Base-by-base conservation (phyloP, 2,797 vertebrate genomes). In the Propithecus perrieri region DNA sequence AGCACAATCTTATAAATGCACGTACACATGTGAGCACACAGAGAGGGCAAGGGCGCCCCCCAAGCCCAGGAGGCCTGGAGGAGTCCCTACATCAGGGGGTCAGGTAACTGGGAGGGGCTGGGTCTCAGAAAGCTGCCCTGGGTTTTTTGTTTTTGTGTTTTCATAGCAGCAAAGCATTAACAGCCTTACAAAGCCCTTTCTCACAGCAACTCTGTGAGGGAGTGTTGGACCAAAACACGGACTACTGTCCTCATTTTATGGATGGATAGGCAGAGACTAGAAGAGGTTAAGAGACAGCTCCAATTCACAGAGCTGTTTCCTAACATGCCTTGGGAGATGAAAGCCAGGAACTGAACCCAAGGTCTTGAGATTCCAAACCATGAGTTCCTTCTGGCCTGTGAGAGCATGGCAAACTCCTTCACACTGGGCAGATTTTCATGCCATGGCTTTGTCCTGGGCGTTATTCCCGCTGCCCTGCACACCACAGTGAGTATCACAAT, bases 151-250 rank as follows among this genome's bases (percentile, higher is more conserved):
- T 20, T 67, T 67, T 35, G 63, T 67, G 17, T 67, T 20, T 67
- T n/a, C 33, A 17, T 20, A n/a, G 17, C 33, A 35, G 33, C 63
- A 91, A 41, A 43, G 14, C 28, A 50, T 0, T 6, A 57, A 8
- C 2, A 6, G 59, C 17, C 48, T 61, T 14, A 7, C 8, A 3
- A 10, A 63, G n/a, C 15, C 13, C 26, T 46, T 86, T 24, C 89
- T 57, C 20, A 65, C 48, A 35, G 63, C 41, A 11, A 1, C n/a
- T 69, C 50, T 67, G 50, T 0, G 11, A 43, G 41, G 12, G 35
- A 3, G 1, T 20, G 14, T 15, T 18, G 41, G 4, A 11, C 2
- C 65, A 57, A 87, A n/a, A 55, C n/a, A 20, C 1, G 0, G 9
- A 46, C 48, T 22, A 38, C 1, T 18, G 26, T 18, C 81, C 33